phyloP scores from a whole-genome alignment of 2,113 vertebrate genomes.

The Tetrax tetrax region DNA sequence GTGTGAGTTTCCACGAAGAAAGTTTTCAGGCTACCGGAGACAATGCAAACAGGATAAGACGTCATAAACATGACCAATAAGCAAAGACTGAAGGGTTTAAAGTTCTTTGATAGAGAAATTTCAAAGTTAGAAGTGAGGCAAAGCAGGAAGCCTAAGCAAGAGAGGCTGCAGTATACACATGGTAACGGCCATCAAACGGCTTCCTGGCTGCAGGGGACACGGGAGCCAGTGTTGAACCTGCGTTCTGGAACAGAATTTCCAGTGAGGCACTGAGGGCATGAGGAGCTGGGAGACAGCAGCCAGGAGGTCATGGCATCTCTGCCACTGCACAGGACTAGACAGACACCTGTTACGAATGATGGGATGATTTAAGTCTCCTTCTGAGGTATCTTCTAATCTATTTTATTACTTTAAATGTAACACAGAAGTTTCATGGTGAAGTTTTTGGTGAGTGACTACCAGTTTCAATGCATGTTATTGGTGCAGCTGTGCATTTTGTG shows the following conservation, averaged over 20 bases:
- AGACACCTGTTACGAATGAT: not conserved
- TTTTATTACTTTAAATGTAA: not conserved
- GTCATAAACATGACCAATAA: not conserved
- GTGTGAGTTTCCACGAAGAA: no score
- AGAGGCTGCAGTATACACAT: not conserved
- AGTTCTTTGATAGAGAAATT: not conserved
- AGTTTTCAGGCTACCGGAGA: not conserved
- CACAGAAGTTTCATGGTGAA: not conserved
- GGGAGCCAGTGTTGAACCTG: not conserved
- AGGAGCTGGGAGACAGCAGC: not conserved
- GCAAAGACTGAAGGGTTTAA: not conserved
- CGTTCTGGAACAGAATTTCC: not conserved
- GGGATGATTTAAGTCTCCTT: not conserved
- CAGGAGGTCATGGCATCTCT: not conserved
- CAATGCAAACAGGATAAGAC: no score
- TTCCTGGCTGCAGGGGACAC: fast-evolving
- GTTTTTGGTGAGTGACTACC: not conserved
- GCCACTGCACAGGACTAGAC: fast-evolving
- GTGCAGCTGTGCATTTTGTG: not conserved
- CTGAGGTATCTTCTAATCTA: not conserved
- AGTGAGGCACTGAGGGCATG: not conserved
- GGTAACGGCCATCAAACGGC: not conserved
- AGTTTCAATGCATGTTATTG: fast-evolving
- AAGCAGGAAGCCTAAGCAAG: not conserved
- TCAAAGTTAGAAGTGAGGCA: not conserved